Base-by-base conservation (phyloP, 2,888 invertebrate species). In the Galerucella nymphaeae region DNA sequence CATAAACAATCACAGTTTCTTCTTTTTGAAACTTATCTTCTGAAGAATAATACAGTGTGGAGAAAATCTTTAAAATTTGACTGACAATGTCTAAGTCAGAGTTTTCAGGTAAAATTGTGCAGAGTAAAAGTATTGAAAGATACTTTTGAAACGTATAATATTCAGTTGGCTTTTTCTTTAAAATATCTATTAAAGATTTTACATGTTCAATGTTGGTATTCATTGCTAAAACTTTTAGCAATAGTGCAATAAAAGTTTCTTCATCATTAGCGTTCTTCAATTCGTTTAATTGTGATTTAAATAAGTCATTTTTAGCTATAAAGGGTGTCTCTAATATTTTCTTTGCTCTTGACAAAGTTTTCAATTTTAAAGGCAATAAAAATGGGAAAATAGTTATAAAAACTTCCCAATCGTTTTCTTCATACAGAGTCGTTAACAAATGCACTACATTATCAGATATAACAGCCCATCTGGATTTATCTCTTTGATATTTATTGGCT, bases 321-420 rank as follows among this genome's bases (percentile, higher is more conserved):
- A 89, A 89, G 11, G 87, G 80, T 0, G 88, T 86, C 4, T 81
- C 65, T 10, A 90, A 76, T 20, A 90, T 84, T 66, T 86, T 83
- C 78, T 86, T 85, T 0, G 89, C 84, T 63, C 88, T 84, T 0
- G 79, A 77, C 0, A 87, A 80, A 76, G 89, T 88, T 1, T 82
- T 79, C 2, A 86, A 77, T 73, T 88, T 86, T 62, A 84, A 80
- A 0, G 92, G 91, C 77, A 93, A 90, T 8, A 93, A 82, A 81
- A 90, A 90, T 13, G 93, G 92, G 41, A 92, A 83, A 23, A 93
- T 84, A 0, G 89, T 87, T 48, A 92, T 82, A 63, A 93, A 88
- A 5, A 90, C 88, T 75, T 89, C 87, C 66, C 90, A 89, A 78
- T 91, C 90, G 5, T 90, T 88, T 2, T 73, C 13, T n/a, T 75